Conservation (phyloP, 2,797 vertebrate genomes). For the Sarcoramphus papa region DNA sequence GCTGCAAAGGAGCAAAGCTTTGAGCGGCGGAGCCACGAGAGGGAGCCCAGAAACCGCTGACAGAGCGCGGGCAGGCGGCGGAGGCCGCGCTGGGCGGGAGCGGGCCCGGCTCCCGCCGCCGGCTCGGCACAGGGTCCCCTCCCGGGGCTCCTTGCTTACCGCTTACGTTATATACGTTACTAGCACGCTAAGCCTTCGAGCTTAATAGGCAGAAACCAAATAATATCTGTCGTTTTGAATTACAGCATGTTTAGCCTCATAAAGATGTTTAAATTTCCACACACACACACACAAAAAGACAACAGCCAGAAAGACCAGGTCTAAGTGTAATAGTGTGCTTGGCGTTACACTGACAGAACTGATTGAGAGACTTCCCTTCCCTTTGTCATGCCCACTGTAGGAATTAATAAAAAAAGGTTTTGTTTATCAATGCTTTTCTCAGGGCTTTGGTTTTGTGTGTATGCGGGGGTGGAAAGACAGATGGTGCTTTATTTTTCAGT, state of each 20-base stretch:
- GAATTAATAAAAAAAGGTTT: background rate
- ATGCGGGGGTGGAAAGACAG: fast-evolving
- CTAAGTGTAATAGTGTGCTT: fast-evolving
- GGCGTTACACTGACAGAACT: fast-evolving
- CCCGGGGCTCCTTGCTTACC: too few species aligned
- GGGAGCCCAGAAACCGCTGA: background rate
- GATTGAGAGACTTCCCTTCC: too few species aligned
- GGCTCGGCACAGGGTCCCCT: too few species aligned
- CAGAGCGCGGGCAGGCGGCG: too few species aligned
- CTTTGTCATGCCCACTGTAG: fast-evolving
- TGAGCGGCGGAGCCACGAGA: background rate
- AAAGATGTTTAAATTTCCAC: fast-evolving
- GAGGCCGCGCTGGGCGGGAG: too few species aligned
- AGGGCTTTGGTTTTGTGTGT: background rate
- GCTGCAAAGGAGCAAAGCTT: too few species aligned
- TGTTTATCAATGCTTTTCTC: background rate
- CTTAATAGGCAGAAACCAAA: background rate
- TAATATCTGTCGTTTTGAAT: fast-evolving
- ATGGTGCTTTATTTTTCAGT: background rate
- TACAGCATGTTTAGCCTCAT: fast-evolving
- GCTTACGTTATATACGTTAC: fast-evolving
- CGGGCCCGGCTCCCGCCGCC: too few species aligned
- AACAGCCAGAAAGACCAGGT: background rate
- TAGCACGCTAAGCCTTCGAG: background rate
- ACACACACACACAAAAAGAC: too few species aligned